These are phyloP conservation scores for Upupa epops DNA, from an alignment of 2,113 vertebrate species.

Conservation along the genomic window DNA sequence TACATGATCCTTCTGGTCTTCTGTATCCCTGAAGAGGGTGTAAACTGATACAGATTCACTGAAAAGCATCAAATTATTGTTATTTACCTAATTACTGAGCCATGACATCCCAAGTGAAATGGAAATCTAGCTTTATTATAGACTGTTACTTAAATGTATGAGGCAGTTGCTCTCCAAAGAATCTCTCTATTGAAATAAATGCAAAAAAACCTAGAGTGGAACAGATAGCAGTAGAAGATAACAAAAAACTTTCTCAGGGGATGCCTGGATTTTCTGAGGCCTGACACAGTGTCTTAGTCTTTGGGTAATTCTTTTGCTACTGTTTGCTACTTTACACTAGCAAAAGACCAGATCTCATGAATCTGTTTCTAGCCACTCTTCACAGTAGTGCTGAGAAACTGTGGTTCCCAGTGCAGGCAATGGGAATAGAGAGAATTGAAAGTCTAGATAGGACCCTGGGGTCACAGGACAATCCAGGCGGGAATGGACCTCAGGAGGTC, in stretches of 20 bases:
- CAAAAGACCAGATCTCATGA: background rate
- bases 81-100: constrained; percentile 18
- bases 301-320: background rate
- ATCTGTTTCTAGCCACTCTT: background rate
- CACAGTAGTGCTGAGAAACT: background rate
- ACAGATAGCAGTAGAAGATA: background rate
- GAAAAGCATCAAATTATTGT: background rate
- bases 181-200: background rate
- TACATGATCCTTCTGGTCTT: background rate
- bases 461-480: background rate
- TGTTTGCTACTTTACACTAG: background rate
- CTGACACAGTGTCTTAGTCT: background rate
- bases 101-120: background rate
- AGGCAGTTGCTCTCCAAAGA: background rate
- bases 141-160: background rate
- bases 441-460: background rate
- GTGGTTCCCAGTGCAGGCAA: background rate
- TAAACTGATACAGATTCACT: background rate
- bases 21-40: background rate
- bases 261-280: background rate
- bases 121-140: background rate
- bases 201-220: background rate
- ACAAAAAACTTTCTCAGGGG: background rate
- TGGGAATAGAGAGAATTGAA: background rate
- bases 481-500: background rate